Conservation (phyloP, 2,888 invertebrate genomes). For the Drosophila eohydei region DNA sequence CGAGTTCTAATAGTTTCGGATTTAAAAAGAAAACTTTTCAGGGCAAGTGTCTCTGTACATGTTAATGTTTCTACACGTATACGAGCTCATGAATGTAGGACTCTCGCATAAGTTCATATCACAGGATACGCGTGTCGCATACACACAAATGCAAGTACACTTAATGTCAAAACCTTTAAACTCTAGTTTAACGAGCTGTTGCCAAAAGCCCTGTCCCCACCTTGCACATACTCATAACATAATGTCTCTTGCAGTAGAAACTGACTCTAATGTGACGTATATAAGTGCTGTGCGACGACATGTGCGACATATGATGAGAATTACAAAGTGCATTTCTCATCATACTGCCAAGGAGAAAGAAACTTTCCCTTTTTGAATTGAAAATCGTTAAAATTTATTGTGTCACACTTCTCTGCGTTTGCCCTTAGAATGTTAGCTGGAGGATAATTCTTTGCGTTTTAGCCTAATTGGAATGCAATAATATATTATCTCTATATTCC, state of each 20-base stretch:
- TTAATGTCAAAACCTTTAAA: conserved; percentile 56
- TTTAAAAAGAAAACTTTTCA: neutral
- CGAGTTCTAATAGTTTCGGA: neutral
- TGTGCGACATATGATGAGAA: conserved; percentile 68
- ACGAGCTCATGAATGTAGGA: conserved; percentile 22
- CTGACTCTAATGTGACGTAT: conserved; percentile 78
- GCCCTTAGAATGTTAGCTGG: neutral
- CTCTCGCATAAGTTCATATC: conserved; percentile 43
- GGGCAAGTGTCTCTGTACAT: neutral
- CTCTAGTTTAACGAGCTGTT: conserved; percentile 69
- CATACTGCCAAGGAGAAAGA: conserved; percentile 42
- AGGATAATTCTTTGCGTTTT: too few species aligned
- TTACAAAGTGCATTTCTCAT: conserved; percentile 78
- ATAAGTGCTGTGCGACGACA: conserved; percentile 70
- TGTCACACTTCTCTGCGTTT: neutral
- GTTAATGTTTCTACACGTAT: conserved; percentile 8
- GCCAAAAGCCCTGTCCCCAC: conserved; percentile 21
- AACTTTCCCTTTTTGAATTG: conserved; percentile 21
- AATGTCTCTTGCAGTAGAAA: conserved; percentile 42
- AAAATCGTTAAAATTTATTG: conserved; percentile 18
- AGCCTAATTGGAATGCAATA: neutral
- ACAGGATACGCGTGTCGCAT: conserved; percentile 42
- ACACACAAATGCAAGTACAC: conserved; percentile 36
- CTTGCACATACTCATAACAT: conserved; percentile 2
- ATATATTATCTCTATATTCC: neutral